Conservation (phyloP, 2,113 vertebrate species). For the Noctilio leporinus region DNA sequence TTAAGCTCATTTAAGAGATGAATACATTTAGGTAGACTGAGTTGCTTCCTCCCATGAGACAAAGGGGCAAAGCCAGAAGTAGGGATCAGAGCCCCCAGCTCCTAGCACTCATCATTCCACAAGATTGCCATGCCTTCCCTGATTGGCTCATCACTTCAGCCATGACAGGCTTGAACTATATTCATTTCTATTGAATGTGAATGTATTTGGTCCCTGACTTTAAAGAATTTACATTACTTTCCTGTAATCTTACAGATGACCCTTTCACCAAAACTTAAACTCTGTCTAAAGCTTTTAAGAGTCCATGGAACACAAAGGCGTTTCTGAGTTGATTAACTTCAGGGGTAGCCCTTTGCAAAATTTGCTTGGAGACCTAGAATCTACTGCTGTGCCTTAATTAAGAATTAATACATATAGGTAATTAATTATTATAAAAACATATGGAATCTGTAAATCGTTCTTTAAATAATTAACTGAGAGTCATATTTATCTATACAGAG, state of each 20-base stretch:
- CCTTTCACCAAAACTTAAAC: neutral
- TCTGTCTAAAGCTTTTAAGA: neutral
- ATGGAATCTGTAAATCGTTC: neutral
- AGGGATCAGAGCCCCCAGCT: neutral
- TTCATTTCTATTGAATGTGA: neutral
- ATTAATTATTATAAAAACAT: conserved; percentile 12
- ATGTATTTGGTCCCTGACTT: neutral
- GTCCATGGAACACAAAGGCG: neutral
- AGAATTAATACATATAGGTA: neutral
- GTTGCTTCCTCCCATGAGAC: neutral
- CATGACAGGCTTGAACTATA: neutral
- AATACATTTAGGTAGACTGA: neutral
- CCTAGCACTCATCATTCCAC: neutral
- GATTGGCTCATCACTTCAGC: neutral
- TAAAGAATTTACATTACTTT: neutral
- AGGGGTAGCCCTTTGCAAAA: no score
- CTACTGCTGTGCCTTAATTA: neutral
- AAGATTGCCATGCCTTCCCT: neutral
- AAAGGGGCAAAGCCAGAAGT: neutral
- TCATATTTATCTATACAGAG: conserved; percentile 45
- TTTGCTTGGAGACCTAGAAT: neutral
- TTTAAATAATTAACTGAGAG: conserved; percentile 4
- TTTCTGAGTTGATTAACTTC: conserved; percentile 10
- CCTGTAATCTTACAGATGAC: neutral
- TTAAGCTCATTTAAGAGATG: neutral